Evolutionary conservation across 2,797 vertebrate species (phyloP).

Genomic region (Acanthornis magna): DNA sequence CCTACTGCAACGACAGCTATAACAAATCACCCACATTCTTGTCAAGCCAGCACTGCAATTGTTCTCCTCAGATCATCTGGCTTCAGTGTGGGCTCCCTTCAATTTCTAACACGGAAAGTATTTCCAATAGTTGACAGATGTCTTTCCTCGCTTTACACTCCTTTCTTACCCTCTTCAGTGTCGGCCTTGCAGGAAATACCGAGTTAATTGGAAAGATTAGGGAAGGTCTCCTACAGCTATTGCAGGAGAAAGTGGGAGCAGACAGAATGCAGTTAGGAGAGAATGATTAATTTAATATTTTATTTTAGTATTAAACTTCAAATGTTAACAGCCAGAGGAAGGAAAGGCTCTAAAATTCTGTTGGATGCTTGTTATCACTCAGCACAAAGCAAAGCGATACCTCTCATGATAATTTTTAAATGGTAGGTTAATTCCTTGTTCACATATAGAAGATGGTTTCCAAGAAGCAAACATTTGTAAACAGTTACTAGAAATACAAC

Average conservation of each 20-base stretch:
- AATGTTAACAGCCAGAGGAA: background rate
- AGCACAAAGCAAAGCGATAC: background rate
- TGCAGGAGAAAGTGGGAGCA: constrained; percentile 13
- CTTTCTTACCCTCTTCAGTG: constrained; percentile 46
- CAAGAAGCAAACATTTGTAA: constrained; percentile 17
- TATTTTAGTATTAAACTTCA: background rate
- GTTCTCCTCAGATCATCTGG: constrained; percentile 60
- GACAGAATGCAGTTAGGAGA: background rate
- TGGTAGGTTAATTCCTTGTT: background rate
- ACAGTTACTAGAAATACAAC: background rate
- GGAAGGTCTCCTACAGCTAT: constrained; percentile 48
- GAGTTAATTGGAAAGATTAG: constrained; percentile 67
- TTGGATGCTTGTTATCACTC: constrained; percentile 15
- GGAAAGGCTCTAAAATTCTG: background rate
- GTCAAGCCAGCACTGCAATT: constrained; percentile 57
- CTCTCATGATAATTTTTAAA: background rate
- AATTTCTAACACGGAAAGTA: constrained; percentile 47
- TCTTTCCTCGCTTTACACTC: constrained; percentile 63
- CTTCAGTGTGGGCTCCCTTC: constrained; percentile 63
- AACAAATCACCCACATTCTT: constrained; percentile 66
- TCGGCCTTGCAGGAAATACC: constrained; percentile 63
- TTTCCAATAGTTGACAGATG: constrained; percentile 71
- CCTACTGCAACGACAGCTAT: constrained; percentile 59
- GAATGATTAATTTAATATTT: background rate
- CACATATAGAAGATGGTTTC: background rate